Percentiles rank a stretch among this genome's conserved stretches.
Evolutionary conservation across 2,888 invertebrate species (phyloP).

Genomic region (Chymomyza procnemis): DNA sequence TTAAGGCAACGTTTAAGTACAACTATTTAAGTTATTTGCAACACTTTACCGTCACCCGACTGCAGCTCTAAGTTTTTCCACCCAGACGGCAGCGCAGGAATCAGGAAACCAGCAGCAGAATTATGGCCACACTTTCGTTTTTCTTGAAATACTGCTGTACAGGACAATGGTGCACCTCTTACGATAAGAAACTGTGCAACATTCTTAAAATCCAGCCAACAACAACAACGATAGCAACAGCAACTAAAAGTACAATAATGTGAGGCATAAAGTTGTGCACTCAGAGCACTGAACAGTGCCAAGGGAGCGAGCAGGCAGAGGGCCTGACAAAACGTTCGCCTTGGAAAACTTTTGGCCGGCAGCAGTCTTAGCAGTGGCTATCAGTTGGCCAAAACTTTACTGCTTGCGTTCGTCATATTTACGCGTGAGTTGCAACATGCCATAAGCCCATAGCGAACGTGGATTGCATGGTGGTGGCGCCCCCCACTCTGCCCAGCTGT

Average conservation of each 20-base stretch:
- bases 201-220: slow-evolving; percentile 68
- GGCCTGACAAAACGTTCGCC: slow-evolving; percentile 36
- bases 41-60: not conserved
- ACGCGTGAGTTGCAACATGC: slow-evolving; percentile 53
- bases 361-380: slow-evolving; percentile 45
- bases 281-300: slow-evolving; percentile 22
- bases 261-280: slow-evolving; percentile 65
- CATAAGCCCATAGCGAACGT: not conserved
- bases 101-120: slow-evolving; percentile 32
- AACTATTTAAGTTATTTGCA: not conserved
- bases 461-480: not conserved
- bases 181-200: slow-evolving; percentile 56
- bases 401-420: slow-evolving; percentile 74
- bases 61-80: not conserved
- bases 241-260: slow-evolving; percentile 33
- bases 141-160: slow-evolving; percentile 32
- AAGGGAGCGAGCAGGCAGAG: not conserved
- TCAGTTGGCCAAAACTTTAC: slow-evolving; percentile 73
- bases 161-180: slow-evolving; percentile 50
- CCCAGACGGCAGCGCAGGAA: not conserved
- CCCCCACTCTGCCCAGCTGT: not conserved
- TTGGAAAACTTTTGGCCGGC: slow-evolving; percentile 51
- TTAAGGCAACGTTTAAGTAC: not conserved
- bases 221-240: slow-evolving; percentile 36
- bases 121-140: slow-evolving; percentile 72